Evolutionary conservation across 2,797 vertebrate species (phyloP), one percentile per base, ranked within the genome.

Genomic region (Selene dorsalis): DNA sequence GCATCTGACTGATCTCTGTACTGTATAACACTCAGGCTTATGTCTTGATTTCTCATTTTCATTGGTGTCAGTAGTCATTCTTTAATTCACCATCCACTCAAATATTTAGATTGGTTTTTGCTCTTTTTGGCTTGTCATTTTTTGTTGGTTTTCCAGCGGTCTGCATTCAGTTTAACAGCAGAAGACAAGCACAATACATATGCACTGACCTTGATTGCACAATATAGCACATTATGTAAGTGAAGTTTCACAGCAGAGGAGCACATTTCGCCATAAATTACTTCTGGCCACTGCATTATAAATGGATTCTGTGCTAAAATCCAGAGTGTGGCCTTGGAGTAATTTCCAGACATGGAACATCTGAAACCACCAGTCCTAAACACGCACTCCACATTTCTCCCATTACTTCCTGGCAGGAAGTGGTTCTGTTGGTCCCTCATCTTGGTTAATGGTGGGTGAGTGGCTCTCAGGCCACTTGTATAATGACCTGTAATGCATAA

Each of bases 401-500:
- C 82, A 87, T 89, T 92, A 89, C 77, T 57, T 85, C 63, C 87
- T 77, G 76, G 73, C 81, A 84, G 86, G 86, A 87, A 88, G 73
- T 85, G 75, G 80, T 82, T 79, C 83, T 77, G 22, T 76, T 85
- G 80, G 78, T 84, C 85, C 79, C 83, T 90, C 85, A 83, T 92
- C 89, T 82, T 87, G 71, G 77, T 86, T 92, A 93, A 94, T 93
- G 88, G 90, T 56, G 69, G 73, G 79, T 89, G 90, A 93, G 92
- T 92, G 88, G 87, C 89, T 82, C 87, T 91, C 84, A 80, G 79
- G 74, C 82, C 57, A 30, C 88, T 84, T 77, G 66, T 83, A 82
- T 90, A 90, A 93, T 91, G 87, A 93, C 88, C 85, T 63, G 73
- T 87, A 92, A 91, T 92, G 87, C 86, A 88, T 87, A 87, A 87